A percentile compares a stretch with the other conserved stretches of the same genome.
Conservation (phyloP, 2,797 vertebrate genomes). For the Fringilla coelebs region DNA sequence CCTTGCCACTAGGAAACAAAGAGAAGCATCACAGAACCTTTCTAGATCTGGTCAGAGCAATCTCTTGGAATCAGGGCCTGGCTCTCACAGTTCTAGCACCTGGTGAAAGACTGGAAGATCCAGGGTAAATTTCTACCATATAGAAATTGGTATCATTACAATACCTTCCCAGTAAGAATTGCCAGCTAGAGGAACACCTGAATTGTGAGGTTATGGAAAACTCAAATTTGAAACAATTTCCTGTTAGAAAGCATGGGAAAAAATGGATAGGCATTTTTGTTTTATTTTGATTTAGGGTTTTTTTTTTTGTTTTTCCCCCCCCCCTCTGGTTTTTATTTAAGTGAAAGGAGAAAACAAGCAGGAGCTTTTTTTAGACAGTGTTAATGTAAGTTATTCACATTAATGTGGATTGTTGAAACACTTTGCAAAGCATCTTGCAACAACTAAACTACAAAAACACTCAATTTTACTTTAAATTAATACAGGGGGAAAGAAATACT, state of each 20-base stretch:
- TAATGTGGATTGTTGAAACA: neutral
- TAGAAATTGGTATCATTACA: neutral
- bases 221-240: neutral
- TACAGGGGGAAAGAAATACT: rapidly evolving
- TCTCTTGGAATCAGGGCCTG: neutral
- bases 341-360: neutral
- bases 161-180: neutral
- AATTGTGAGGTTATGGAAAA: neutral
- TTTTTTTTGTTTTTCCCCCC: rapidly evolving
- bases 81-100: neutral
- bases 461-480: neutral
- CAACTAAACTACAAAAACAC: neutral
- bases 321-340: neutral
- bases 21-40: neutral
- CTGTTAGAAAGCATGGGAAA: neutral
- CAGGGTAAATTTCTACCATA: neutral
- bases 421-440: neutral
- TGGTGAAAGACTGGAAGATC: neutral
- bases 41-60: neutral
- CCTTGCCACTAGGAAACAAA: neutral
- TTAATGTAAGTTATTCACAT: neutral
- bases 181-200: neutral
- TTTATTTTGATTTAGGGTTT: neutral
- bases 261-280: no score
- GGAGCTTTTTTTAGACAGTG: neutral